These are phyloP conservation scores for Cygnus buccinator DNA, from an alignment of 2,113 vertebrate species.

Conservation along the genomic window DNA sequence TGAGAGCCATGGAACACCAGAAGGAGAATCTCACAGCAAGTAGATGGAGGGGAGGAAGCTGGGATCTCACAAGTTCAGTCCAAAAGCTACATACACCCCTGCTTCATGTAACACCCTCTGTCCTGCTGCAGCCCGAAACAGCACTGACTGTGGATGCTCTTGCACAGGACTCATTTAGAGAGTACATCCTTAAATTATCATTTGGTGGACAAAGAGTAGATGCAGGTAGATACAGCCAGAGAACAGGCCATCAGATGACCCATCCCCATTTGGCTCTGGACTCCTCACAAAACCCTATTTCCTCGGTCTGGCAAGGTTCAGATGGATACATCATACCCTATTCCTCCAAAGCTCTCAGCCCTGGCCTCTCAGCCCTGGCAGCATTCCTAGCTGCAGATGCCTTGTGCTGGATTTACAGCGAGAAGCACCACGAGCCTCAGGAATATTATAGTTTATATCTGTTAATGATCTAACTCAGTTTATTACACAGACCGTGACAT, in stretches of 20 bases:
- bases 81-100: background rate
- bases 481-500: background rate
- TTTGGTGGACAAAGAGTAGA: background rate
- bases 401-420: background rate
- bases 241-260: background rate
- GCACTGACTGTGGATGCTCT: background rate
- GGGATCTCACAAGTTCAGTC: background rate
- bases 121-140: background rate
- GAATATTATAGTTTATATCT: background rate
- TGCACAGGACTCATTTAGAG: background rate
- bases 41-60: background rate
- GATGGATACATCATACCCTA: rapidly evolving
- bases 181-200: background rate
- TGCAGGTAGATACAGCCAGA: background rate
- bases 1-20: background rate
- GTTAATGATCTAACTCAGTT: background rate
- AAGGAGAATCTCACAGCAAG: background rate
- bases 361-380: background rate
- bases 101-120: background rate
- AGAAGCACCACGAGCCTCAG: background rate
- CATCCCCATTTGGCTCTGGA: background rate
- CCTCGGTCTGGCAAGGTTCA: background rate
- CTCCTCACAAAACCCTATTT: background rate
- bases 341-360: background rate
- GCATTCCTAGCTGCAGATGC: background rate